Evolutionary conservation across 1,140 invertebrate species (phyloP).

Genomic region (Euura saliciscinereae): DNA sequence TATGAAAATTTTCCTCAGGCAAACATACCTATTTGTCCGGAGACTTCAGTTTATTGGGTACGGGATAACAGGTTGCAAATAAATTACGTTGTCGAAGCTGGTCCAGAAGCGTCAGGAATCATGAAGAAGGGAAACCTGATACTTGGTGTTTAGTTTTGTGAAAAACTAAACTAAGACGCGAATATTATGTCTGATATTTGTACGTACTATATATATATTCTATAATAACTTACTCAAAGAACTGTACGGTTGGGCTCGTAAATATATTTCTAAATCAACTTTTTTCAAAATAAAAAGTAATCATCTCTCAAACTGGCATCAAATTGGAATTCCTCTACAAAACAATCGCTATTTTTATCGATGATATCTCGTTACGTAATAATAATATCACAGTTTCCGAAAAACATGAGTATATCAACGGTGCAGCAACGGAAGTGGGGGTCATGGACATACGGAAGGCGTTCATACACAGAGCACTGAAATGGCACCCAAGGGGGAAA

Average conservation of each 20-base stretch:
- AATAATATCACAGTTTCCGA: constrained; percentile 56
- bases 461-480: too few species aligned
- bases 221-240: constrained; percentile 66
- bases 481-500: too few species aligned
- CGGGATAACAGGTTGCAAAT: constrained; percentile 72
- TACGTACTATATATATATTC: constrained; percentile 12
- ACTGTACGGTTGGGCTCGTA: constrained; percentile 82
- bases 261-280: constrained; percentile 58
- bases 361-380: too few species aligned
- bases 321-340: constrained; percentile 65
- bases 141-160: too few species aligned
- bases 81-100: constrained; percentile 76
- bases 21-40: constrained; percentile 67
- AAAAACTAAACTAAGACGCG: constrained; percentile 17
- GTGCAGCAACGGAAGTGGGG: too few species aligned
- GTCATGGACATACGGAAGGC: too few species aligned
- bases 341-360: too few species aligned
- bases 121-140: too few species aligned
- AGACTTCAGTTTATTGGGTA: constrained; percentile 72
- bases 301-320: constrained; percentile 69
- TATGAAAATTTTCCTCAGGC: constrained; percentile 52
- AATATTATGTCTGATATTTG: neutral
- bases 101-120: constrained; percentile 40
- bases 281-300: constrained; percentile 69
- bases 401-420: constrained; percentile 54